Conservation (phyloP, 1,140 invertebrate species). For the Orchesella cincta region DNA sequence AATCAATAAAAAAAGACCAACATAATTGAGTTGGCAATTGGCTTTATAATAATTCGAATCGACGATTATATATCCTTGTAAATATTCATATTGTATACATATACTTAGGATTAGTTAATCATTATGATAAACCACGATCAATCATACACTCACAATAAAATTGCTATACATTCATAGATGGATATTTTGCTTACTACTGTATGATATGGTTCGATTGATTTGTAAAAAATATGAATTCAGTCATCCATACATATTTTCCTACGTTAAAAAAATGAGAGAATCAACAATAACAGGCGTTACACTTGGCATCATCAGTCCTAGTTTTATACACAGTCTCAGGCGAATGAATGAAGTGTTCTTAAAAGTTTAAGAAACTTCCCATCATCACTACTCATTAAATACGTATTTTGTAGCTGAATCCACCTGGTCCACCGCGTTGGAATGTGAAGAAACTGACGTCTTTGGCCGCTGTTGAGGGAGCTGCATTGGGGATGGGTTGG, state of each 20-base stretch:
- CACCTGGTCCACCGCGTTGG: conserved; percentile 48
- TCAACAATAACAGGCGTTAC: conserved; percentile 28
- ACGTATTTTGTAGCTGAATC: conserved; percentile 50
- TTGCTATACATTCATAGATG: no score
- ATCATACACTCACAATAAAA: no score
- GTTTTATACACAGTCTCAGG: conserved; percentile 13
- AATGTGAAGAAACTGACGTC: conserved; percentile 48
- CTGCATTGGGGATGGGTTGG: not conserved
- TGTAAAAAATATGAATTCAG: conserved; percentile 27
- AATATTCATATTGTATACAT: no score
- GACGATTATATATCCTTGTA: not conserved
- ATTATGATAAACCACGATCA: no score
- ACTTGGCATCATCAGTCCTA: conserved; percentile 29
- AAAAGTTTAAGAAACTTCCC: no score
- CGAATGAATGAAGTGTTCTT: conserved; percentile 3
- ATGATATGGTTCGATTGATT: no score
- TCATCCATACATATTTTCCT: conserved; percentile 25
- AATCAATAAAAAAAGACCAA: no score
- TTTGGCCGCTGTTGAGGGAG: not conserved
- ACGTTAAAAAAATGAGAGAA: conserved; percentile 23
- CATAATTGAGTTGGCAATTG: no score
- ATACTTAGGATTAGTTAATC: no score
- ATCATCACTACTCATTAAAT: conserved; percentile 30
- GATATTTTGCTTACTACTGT: no score
- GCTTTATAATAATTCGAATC: no score